Base-by-base conservation (phyloP, 2,113 vertebrate genomes). In the Collichthys lucidus region DNA sequence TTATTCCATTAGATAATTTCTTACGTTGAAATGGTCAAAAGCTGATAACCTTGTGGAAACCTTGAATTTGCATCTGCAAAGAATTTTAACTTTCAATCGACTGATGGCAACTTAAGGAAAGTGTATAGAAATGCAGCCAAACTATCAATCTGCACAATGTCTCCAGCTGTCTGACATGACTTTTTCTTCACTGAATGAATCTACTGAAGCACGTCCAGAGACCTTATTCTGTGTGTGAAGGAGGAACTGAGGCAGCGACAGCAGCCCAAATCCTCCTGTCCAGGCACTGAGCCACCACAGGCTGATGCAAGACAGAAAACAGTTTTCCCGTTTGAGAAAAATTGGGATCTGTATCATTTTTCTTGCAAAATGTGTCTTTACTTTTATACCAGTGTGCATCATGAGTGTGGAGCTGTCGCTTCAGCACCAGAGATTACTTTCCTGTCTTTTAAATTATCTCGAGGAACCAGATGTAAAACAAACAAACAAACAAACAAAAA, bases 341-440 rank as follows among this genome's bases (percentile, higher is more conserved):
- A 3, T 55, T 1, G 11, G 17, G 5, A 19, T 57, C 53, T 16
- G 64, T 10, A 3, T 26, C 29, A 16, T 5, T 62, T 62, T 31
- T 47, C 3, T n/a, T 47, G 19, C 11, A n/a, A 56, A 26, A 29
- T 44, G 4, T 4, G 24, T 46, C 22, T 65, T 64, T 44, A 47
- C 24, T 62, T 52, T 42, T 15, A 12, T 2, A 19, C 5, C n/a
- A 64, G 14, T 9, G 14, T 4, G 0, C 7, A 11, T 31, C 14
- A 42, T 15, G 3, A 46, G 11, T n/a, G 20, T 0, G 79, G 83
- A 89, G 82, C 82, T 89, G 82, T 85, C 77, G 71, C 73, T 90
- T 88, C 89, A 91, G 83, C 69, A 86, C 83, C 20, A 12, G 1
- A 44, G 0, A 26, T 63, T 44, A 44, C 16, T 76, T 49, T 8